A percentile compares a stretch with the other conserved stretches of the same genome.
Conservation (phyloP, 2,797 vertebrate genomes). For the Toxotes lorentzi region DNA sequence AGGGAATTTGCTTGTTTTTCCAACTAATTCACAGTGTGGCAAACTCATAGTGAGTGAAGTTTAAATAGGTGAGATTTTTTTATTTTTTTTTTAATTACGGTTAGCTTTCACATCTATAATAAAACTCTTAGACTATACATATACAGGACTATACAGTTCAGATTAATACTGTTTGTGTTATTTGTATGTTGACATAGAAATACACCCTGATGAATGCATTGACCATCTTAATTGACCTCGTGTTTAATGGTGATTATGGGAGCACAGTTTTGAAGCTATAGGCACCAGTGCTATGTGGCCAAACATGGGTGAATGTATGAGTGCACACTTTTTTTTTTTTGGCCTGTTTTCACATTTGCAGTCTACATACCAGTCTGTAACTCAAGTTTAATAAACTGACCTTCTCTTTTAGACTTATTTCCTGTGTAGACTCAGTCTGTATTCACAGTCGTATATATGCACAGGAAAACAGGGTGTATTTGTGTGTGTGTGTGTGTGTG, state of each 20-base stretch:
- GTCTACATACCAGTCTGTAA: constrained; percentile 9
- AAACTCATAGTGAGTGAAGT: neutral
- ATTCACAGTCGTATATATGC: neutral
- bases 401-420: constrained; percentile 21
- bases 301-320: constrained; percentile 2
- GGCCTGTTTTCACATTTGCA: constrained; percentile 1
- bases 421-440: constrained; percentile 8
- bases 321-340: neutral
- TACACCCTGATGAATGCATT: neutral
- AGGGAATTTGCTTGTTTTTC: constrained; percentile 15
- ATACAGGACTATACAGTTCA: too few species aligned
- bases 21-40: neutral
- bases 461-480: neutral
- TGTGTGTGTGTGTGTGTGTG: constrained; percentile 19
- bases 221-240: constrained; percentile 19
- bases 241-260: constrained; percentile 25
- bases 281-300: constrained; percentile 13
- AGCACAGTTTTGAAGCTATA: constrained; percentile 4
- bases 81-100: neutral
- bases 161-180: neutral
- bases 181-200: constrained; percentile 10
- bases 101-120: neutral
- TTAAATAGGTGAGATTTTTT: neutral
- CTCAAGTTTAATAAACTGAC: constrained; percentile 14
- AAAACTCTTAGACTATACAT: too few species aligned